Conservation (phyloP, 2,113 vertebrate genomes). For the Cyphomyrus discorhynchus region DNA sequence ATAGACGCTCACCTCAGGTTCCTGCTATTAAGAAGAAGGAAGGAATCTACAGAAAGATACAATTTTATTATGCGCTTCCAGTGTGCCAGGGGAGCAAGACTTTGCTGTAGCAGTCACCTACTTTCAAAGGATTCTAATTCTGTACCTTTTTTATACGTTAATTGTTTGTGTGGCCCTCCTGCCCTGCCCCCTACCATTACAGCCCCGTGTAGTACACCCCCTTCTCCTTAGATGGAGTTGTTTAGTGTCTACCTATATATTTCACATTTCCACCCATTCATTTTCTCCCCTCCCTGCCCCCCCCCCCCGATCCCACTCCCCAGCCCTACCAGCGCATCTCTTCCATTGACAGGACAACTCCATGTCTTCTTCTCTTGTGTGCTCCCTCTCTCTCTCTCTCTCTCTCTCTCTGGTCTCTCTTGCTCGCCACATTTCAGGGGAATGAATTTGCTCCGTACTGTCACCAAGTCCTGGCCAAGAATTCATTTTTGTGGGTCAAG, state of each 20-base stretch:
- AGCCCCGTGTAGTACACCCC: constrained; percentile 8
- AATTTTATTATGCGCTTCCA: constrained; percentile 87
- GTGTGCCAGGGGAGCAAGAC: constrained; percentile 57
- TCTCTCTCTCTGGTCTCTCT: constrained; percentile 34
- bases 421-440: constrained; percentile 54
- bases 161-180: constrained; percentile 55
- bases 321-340: neutral
- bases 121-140: constrained; percentile 59
- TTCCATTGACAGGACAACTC: neutral
- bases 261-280: constrained; percentile 50
- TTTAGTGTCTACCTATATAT: constrained; percentile 45
- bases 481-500: constrained; percentile 68
- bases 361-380: neutral
- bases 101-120: constrained; percentile 79
- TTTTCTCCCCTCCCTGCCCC: neutral
- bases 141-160: constrained; percentile 47
- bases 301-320: neutral
- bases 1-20: constrained; percentile 86
- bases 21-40: constrained; percentile 92
- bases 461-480: constrained; percentile 60
- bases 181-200: constrained; percentile 45
- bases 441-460: constrained; percentile 60
- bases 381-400: neutral
- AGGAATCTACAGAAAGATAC: constrained; percentile 77
- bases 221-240: constrained; percentile 21